Evolutionary conservation across 2,113 vertebrate species (phyloP), one percentile per base, ranked within the genome.

Genomic region (Recurvirostra avosetta): DNA sequence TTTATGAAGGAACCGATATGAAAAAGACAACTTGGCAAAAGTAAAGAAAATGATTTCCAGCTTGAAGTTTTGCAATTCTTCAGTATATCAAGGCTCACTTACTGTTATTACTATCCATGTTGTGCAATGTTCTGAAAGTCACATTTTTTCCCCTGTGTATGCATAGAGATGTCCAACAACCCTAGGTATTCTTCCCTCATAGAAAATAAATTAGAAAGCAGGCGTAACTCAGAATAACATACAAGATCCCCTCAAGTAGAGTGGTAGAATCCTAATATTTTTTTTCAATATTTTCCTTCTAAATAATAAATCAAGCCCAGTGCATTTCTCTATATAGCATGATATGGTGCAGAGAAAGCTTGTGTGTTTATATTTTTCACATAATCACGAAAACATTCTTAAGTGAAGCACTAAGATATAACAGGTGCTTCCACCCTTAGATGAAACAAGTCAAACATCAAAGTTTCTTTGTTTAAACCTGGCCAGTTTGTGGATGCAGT

Each of bases 81-180:
- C 79, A 66, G 92, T 91, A 93, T 87, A 94, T 87, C 91, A 94
- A 95, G 50, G 92, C 87, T 96, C 95, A 94, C 95, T 96, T 95
- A 90, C 92, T 97, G 94, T 97, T 97, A 97, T 97, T 97, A 96
- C 94, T 95, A 96, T 78, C 94, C 91, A 72, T 94, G 92, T 97
- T 94, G 95, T 96, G 88, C 92, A 92, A 93, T 94, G 92, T 92
- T 90, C 81, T 92, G 63, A 36, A 74, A 86, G 87, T 95, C 93
- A 92, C 81, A 74, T 93, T 94, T 91, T 95, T 96, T 92, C 92
- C 83, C 90, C 68, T 95, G 96, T 95, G 94, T 96, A 97, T 95
- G 92, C 97, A 95, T 94, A 79, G 71, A 90, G 65, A 83, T 97
- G 87, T 70, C 94, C 96, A 92, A 90, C 96, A 92, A 96, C 81